Percentiles rank a stretch among this genome's conserved stretches.
Evolutionary conservation across 2,888 invertebrate species (phyloP).

Genomic region (Euzophera pinguis): DNA sequence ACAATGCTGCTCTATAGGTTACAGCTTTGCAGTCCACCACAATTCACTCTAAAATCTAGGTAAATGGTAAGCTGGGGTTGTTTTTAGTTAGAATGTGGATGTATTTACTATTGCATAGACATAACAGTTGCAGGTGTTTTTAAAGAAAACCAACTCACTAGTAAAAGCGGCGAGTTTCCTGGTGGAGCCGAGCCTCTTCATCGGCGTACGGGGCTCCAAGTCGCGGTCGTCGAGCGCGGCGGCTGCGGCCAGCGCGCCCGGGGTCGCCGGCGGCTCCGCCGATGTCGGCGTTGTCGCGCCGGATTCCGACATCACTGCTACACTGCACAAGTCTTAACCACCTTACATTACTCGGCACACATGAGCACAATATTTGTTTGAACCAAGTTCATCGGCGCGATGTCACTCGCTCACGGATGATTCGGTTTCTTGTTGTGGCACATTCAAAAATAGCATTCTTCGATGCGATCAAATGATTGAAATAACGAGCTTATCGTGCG

Average conservation of each 20-base stretch:
- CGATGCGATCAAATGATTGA: slow-evolving; percentile 1
- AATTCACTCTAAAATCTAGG: no score
- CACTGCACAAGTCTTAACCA: slow-evolving; percentile 8
- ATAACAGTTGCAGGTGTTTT: background rate
- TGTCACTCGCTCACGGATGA: background rate
- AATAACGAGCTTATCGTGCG: background rate
- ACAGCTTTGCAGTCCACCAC: no score
- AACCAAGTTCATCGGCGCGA: background rate
- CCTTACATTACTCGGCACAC: background rate
- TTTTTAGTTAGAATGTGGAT: no score
- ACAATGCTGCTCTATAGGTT: no score
- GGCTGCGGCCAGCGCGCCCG: slow-evolving; percentile 83
- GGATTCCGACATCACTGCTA: slow-evolving; percentile 1
- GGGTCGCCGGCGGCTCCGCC: slow-evolving; percentile 93
- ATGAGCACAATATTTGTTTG: background rate
- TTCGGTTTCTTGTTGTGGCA: slow-evolving; percentile 2
- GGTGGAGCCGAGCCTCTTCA: slow-evolving; percentile 89
- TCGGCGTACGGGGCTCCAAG: slow-evolving; percentile 87
- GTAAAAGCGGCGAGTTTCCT: slow-evolving; percentile 88
- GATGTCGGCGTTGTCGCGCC: slow-evolving; percentile 48
- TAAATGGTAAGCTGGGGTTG: no score
- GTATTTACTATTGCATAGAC: no score
- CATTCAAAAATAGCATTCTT: slow-evolving; percentile 21
- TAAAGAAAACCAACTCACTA: slow-evolving; percentile 79
- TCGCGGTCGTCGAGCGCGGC: slow-evolving; percentile 86